These are phyloP conservation scores for Nomada flava DNA, from an alignment of 2,888 invertebrate genomes.

Conservation along the genomic window DNA sequence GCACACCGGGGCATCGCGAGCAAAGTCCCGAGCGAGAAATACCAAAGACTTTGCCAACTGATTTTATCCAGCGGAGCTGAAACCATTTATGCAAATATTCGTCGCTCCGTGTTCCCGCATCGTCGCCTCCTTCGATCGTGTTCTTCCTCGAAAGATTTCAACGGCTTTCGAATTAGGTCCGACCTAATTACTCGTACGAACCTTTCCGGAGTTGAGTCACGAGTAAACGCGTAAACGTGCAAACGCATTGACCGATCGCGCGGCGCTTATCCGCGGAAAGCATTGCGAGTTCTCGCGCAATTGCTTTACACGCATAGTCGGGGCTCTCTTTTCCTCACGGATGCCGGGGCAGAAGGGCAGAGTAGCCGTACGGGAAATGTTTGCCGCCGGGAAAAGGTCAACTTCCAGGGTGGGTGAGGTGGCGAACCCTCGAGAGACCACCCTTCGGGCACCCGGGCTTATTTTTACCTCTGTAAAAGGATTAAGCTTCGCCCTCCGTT, in stretches of 20 bases:
- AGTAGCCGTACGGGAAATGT: slow-evolving; percentile 1
- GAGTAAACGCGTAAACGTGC: no score
- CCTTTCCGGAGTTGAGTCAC: no score
- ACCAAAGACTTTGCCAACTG: background rate
- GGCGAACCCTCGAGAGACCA: slow-evolving; percentile 1
- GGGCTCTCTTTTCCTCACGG: background rate
- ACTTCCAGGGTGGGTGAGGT: slow-evolving; percentile 6
- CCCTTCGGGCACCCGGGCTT: slow-evolving; percentile 19
- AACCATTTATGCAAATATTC: background rate
- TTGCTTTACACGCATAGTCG: no score
- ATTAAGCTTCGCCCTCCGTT: slow-evolving; percentile 46
- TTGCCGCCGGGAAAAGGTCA: slow-evolving; percentile 39
- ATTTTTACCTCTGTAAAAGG: slow-evolving; percentile 51
- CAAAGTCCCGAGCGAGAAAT: background rate
- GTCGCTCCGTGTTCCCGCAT: no score
- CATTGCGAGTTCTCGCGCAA: no score
- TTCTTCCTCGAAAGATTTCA: no score
- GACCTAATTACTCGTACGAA: no score
- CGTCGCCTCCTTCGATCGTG: no score
- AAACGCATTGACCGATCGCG: no score
- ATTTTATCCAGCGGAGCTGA: background rate
- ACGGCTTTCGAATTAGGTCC: no score
- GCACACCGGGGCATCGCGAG: background rate
- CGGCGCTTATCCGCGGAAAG: no score
- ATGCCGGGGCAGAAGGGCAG: background rate